Conservation (phyloP, 30 jellyfish, hydroid and myxozoan species). For the Hydractinia echinata region DNA sequence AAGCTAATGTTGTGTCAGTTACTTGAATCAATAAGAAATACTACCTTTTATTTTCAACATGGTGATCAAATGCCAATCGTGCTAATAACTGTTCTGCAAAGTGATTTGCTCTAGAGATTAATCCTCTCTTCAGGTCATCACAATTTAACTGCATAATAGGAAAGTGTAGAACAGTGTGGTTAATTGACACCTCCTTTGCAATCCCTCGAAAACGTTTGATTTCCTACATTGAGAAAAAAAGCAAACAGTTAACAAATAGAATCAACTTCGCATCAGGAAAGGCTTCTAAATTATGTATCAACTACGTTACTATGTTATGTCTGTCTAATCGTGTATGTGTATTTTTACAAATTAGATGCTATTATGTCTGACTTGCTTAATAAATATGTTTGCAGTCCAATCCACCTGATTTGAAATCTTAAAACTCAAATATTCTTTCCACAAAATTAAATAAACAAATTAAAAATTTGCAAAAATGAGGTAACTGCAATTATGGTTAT, state of each 20-base stretch:
- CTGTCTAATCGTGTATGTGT: not conserved
- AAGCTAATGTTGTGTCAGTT: no score
- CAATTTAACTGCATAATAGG: constrained; percentile 80
- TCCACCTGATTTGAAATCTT: no score
- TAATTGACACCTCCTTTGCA: constrained; percentile 60
- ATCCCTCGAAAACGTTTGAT: constrained; percentile 54
- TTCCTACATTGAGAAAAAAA: constrained; percentile 45
- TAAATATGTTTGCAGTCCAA: no score
- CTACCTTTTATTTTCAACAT: constrained; percentile 73
- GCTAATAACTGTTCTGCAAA: constrained; percentile 80
- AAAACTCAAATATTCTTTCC: no score
- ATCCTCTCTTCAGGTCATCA: constrained; percentile 93
- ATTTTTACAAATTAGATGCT: not conserved
- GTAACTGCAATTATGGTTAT: no score
- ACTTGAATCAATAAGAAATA: no score
- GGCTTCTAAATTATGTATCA: no score
- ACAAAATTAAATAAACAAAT: no score
- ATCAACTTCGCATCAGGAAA: not conserved
- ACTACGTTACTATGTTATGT: not conserved
- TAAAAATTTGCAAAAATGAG: no score
- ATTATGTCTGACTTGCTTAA: no score
- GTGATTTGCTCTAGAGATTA: constrained; percentile 66
- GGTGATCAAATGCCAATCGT: constrained; percentile 75
- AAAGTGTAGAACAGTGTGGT: constrained; percentile 72
- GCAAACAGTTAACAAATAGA: not conserved